Conservation (phyloP, 2,113 vertebrate genomes). For the Antigone vipio region DNA sequence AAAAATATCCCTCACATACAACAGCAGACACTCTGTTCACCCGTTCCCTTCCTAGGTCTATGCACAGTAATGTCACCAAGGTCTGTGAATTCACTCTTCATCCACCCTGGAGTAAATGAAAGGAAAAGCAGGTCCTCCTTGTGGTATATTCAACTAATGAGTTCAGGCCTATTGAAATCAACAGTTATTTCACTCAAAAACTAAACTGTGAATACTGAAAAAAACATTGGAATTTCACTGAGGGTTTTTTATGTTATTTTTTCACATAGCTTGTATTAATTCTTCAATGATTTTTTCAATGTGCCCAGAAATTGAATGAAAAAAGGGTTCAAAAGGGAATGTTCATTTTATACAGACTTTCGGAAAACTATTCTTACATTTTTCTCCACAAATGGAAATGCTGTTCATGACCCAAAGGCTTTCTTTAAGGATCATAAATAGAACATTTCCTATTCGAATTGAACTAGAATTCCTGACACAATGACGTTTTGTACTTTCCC, state of each 20-base stretch:
- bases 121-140: not conserved
- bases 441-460: not conserved
- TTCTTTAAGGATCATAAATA: constrained; percentile 18
- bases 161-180: not conserved
- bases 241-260: not conserved
- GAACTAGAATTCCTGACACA: constrained; percentile 6
- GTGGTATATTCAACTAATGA: not conserved
- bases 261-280: not conserved
- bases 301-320: not conserved
- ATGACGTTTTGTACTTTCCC: not conserved
- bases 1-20: not conserved
- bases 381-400: constrained; percentile 20
- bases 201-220: not conserved
- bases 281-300: not conserved
- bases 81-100: not conserved
- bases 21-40: not conserved
- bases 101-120: not conserved
- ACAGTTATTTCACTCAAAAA: not conserved
- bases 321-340: not conserved
- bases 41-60: not conserved
- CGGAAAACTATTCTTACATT: not conserved
- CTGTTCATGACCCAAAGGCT: not conserved
- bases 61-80: not conserved
- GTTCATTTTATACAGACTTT: not conserved
- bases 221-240: not conserved